Evolutionary conservation across 1,140 invertebrate species (phyloP), one percentile per base, ranked within the genome.

Genomic region (Odontomachus brunneus): DNA sequence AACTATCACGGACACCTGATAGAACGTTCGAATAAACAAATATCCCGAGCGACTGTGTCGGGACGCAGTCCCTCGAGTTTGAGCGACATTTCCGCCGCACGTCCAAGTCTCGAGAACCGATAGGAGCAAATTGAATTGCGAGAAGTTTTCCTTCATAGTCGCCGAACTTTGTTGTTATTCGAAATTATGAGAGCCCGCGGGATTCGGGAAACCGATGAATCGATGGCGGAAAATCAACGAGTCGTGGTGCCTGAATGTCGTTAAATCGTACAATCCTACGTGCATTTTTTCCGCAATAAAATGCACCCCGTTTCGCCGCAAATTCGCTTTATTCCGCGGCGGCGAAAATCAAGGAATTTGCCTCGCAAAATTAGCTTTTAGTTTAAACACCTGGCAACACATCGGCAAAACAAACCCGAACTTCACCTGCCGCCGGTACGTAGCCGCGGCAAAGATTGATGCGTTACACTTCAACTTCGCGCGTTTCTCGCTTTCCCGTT

Each of bases 131-230:
- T 83, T 66, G 83, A 83, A 82, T 84, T 62, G 72, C 49, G 53
- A 78, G 65, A 78, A 84, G 71, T 71, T 84, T 60, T 4, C 63
- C 15, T 17, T 71, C 75, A 67, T 29, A 33, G 24, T 26, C 48
- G 49, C 76, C 72, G n/a, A 84, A 85, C 63, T 85, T 85, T 85
- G 26, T 62, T 49, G 80, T 85, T 84, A 84, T 66, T 80, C 51
- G 73, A 84, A 84, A 85, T 85, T 80, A 84, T 53, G 73, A 55
- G 49, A 76, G 53, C 48, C 75, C 22, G 3, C 53, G 7, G 44
- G 14, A 24, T 51, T 12, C 75, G 22, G 51, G 19, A 69, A 44
- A 12, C 5, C 22, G 17, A 17, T 44, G 75, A 57, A 22, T 57
- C 33, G 67, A 80, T 80, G 53, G 75, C 22, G 33, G 53, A 71